Evolutionary conservation across 2,113 vertebrate genomes (phyloP), one percentile per base, ranked within the genome.

Genomic region (Syngnathus scovelli): DNA sequence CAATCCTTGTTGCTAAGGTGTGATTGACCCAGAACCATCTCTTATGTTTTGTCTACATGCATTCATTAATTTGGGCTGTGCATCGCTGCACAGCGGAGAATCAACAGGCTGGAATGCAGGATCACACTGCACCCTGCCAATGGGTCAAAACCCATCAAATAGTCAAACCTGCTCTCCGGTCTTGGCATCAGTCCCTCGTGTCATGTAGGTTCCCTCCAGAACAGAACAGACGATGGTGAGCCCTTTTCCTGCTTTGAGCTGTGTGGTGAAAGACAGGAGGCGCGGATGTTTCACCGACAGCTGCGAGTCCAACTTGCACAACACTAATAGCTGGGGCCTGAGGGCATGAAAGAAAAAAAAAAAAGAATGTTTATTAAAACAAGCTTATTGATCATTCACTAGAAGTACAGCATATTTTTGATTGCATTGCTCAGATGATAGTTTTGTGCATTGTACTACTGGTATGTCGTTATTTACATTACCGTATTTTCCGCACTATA

Each of bases 181-280:
- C 79, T 94, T 94, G 37, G 91, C 91, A 33, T 98, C 91, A 0
- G 46, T 3, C 0, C 89, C 88, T 74, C 89, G 92, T 82, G 90
- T 92, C 92, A 98, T 91, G 82, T 90, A 98, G n/a, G 93, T 90
- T 59, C 96, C 96, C 79, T 94, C 91, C 68, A 99, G 90, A 54
- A 98, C 95, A 0, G 94, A 96, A 69, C 91, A 93, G 77, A 95
- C 93, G 1, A 98, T 99, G 75, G 96, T 98, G 75, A 99, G 86
- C 8, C 96, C 96, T 82, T 94, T 97, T 38, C 96, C 96, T 6
- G 95, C 96, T 89, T 99, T 99, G 69, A 99, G 88, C 82, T 99
- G 96, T 0, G 92, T 85, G 0, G 94, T 94, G 54, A 98, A 93
- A 69, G 95, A 95, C 64, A 99, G 91, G 49, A 99, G 80, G 23